Evolutionary conservation across 1,140 invertebrate species (phyloP).

Genomic region (Drosophila sproati): DNA sequence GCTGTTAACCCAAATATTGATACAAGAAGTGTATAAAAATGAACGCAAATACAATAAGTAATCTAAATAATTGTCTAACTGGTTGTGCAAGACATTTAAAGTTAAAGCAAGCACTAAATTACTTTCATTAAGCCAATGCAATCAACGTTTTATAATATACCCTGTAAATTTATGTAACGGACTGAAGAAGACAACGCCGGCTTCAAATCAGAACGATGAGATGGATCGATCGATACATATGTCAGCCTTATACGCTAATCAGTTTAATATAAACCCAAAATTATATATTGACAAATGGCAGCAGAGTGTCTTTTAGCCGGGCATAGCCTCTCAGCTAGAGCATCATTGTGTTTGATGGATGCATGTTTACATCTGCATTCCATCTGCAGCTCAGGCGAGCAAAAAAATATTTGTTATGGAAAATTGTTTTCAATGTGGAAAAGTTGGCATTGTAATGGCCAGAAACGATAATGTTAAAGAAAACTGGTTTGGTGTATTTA

Average conservation of each 20-base stretch:
- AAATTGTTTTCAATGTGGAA: slow-evolving; percentile 66
- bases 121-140: background rate
- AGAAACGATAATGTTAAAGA: slow-evolving; percentile 4
- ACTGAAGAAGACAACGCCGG: too few relatives aligned
- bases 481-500: slow-evolving; percentile 32
- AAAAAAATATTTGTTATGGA: slow-evolving; percentile 43
- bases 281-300: too few relatives aligned
- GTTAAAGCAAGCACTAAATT: background rate
- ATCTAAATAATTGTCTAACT: too few relatives aligned
- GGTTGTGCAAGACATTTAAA: too few relatives aligned
- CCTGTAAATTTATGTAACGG: too few relatives aligned
- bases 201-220: too few relatives aligned
- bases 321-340: background rate
- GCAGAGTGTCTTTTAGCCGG: background rate
- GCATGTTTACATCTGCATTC: background rate
- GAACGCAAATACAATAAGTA: too few relatives aligned
- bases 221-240: too few relatives aligned
- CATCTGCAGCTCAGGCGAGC: background rate
- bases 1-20: too few relatives aligned
- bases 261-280: too few relatives aligned
- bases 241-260: too few relatives aligned
- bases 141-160: slow-evolving; percentile 7
- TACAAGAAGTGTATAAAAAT: too few relatives aligned
- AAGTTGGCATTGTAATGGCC: slow-evolving; percentile 47
- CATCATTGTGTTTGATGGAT: background rate